Conservation (phyloP, 2,797 vertebrate genomes). For the Xenops minutus region DNA sequence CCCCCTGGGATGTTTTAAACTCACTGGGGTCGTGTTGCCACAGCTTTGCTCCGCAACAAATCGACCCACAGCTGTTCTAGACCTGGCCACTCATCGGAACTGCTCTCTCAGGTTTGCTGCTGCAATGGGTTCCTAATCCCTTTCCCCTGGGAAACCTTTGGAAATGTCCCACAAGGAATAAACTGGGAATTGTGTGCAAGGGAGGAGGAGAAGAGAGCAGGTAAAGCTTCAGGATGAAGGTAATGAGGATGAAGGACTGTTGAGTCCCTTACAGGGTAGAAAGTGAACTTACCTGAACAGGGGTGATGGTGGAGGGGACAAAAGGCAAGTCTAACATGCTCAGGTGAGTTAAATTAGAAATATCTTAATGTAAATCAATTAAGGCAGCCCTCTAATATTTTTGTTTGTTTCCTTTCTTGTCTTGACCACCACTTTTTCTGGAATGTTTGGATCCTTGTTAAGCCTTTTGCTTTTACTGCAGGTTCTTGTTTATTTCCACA, state of each 20-base stretch:
- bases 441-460: not conserved
- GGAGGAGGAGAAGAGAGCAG: not conserved
- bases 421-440: not conserved
- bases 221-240: not conserved
- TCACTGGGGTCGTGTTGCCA: fast-evolving
- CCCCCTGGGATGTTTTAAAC: not conserved
- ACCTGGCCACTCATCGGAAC: not conserved
- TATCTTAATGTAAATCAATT: not conserved
- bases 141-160: not conserved
- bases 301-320: not conserved
- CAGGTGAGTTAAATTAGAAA: not conserved
- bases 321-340: not conserved
- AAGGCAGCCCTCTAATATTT: not conserved
- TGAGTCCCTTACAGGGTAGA: not conserved
- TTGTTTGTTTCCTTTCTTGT: not conserved
- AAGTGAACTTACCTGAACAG: not conserved
- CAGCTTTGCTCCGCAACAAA: too few species aligned
- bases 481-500: not conserved
- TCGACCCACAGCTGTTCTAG: not conserved
- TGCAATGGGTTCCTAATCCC: not conserved
- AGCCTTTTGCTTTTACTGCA: not conserved
- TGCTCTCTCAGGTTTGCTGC: not conserved
- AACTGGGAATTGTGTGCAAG: not conserved
- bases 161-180: not conserved
- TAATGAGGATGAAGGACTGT: not conserved